These are phyloP conservation scores for Drosophila meridionalis DNA, from an alignment of 2,888 invertebrate genomes.

Conservation along the genomic window DNA sequence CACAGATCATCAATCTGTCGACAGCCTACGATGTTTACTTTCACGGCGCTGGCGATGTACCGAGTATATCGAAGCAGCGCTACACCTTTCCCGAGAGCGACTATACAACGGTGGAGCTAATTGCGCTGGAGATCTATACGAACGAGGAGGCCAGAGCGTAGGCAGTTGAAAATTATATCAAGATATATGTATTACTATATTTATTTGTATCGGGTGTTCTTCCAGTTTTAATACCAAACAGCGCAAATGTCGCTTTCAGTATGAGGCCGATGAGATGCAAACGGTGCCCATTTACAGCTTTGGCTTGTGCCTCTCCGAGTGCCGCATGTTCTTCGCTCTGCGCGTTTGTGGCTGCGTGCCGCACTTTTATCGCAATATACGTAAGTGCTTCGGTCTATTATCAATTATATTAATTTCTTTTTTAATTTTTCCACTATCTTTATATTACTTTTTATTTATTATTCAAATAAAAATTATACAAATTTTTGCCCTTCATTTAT, in stretches of 20 bases:
- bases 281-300: conserved; percentile 90
- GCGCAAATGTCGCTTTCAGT: conserved; percentile 89
- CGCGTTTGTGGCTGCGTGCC: conserved; percentile 90
- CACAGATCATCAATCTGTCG: conserved; percentile 90
- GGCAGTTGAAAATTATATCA: conserved; percentile 29
- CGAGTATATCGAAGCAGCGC: conserved; percentile 88
- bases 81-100: conserved; percentile 86
- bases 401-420: too few species aligned
- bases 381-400: conserved; percentile 83
- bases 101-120: conserved; percentile 88
- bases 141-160: conserved; percentile 87
- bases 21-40: conserved; percentile 88
- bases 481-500: too few species aligned
- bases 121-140: conserved; percentile 87
- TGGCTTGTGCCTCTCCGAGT: conserved; percentile 90
- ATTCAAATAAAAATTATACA: too few species aligned
- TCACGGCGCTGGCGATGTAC: conserved; percentile 89
- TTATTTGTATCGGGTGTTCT: neutral
- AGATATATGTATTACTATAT: neutral
- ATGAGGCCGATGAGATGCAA: conserved; percentile 88
- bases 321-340: conserved; percentile 88
- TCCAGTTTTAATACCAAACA: conserved; percentile 87
- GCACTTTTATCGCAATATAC: conserved; percentile 89
- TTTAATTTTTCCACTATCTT: too few species aligned
- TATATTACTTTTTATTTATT: neutral